A percentile compares a stretch with the other conserved stretches of the same genome.
phyloP scores from a whole-genome alignment of 2,113 vertebrate genomes.

The Lepus americanus region DNA sequence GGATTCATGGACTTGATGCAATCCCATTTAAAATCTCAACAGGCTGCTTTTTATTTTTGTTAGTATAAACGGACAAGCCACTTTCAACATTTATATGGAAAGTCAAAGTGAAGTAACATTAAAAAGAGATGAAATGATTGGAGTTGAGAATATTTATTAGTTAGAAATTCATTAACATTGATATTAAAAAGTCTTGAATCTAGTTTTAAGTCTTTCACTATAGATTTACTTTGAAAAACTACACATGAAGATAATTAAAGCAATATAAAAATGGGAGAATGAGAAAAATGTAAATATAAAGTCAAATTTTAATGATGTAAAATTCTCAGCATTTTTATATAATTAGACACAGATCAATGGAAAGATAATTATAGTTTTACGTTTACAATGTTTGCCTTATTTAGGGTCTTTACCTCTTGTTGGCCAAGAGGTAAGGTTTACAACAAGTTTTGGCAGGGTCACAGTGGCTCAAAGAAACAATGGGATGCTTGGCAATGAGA shows the following conservation, averaged over 20 bases:
- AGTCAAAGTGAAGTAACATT: neutral
- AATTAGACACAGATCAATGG: neutral
- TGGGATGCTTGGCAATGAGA: slow-evolving; percentile 53
- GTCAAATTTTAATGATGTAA: neutral
- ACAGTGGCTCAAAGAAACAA: neutral
- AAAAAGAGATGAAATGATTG: neutral
- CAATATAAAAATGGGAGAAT: neutral
- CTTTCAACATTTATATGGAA: neutral
- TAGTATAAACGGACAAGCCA: neutral
- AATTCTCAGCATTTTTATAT: neutral
- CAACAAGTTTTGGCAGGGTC: neutral
- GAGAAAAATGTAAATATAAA: neutral
- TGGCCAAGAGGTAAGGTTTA: neutral
- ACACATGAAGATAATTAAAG: neutral
- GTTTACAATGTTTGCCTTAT: neutral
- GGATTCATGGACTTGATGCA: neutral
- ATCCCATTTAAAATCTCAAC: neutral
- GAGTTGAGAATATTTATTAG: neutral
- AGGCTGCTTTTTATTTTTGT: neutral
- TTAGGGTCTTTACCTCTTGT: neutral
- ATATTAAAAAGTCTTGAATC: neutral
- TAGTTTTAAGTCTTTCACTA: slow-evolving; percentile 14
- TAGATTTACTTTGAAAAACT: slow-evolving; percentile 25
- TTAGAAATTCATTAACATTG: neutral
- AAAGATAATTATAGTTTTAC: neutral